Conservation (phyloP, 2,797 vertebrate species). For the Merluccius polli region DNA sequence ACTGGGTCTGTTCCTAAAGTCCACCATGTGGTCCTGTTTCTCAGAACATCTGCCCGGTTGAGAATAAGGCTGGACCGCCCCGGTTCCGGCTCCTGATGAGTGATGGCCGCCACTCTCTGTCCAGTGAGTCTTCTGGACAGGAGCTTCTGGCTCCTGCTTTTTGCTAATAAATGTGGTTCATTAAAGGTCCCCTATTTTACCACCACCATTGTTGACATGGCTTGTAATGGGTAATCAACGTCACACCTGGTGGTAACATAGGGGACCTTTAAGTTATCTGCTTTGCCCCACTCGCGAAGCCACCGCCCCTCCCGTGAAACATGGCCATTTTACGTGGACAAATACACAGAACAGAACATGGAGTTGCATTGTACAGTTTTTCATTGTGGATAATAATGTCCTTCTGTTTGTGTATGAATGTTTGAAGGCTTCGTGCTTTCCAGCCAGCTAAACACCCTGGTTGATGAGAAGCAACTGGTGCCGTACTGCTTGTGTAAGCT, state of each 20-base stretch:
- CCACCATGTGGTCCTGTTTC: constrained; percentile 4
- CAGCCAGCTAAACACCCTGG: constrained; percentile 53
- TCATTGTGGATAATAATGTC: neutral
- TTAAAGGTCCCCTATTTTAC: too few species aligned
- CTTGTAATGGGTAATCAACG: too few species aligned
- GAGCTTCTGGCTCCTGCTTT: too few species aligned
- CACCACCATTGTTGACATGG: too few species aligned
- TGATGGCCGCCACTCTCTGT: constrained; percentile 50
- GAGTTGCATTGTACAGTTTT: too few species aligned
- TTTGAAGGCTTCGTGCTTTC: constrained; percentile 54
- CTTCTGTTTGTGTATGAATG: constrained; percentile 14
- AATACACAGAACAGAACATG: too few species aligned
- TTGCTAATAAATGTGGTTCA: too few species aligned
- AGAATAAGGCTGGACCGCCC: neutral
- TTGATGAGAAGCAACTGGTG: constrained; percentile 42
- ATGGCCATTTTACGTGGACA: too few species aligned
- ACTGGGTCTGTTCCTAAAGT: neutral
- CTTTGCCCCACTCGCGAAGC: too few species aligned
- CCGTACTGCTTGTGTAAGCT: constrained; percentile 56
- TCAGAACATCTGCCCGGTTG: constrained; percentile 44
- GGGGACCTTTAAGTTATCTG: too few species aligned
- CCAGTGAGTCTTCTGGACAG: constrained; percentile 53
- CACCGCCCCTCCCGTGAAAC: too few species aligned
- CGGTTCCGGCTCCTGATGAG: constrained; percentile 59
- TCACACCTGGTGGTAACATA: too few species aligned